Conservation (phyloP, 1,140 invertebrate genomes). For the Luehdorfia chinensis region DNA sequence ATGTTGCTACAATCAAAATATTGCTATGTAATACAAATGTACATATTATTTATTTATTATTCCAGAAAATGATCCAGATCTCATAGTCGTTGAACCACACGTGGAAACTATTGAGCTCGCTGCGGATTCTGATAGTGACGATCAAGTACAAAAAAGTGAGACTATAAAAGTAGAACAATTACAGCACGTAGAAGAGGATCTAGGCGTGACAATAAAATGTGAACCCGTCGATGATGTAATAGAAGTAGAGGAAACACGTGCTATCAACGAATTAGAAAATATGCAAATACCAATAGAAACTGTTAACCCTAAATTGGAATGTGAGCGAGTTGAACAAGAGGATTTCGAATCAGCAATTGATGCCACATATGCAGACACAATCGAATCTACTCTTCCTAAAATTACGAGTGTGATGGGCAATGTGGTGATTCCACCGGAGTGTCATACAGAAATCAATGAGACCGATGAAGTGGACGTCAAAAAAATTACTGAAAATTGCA, state of each 20-base stretch:
- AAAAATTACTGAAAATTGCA: slow-evolving; percentile 1
- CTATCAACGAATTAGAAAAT: neutral
- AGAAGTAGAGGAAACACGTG: neutral
- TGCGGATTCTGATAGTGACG: slow-evolving; percentile 27
- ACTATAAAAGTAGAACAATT: neutral
- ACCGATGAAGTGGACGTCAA: neutral
- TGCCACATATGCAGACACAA: neutral
- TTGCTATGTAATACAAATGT: too few species aligned
- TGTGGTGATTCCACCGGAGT: slow-evolving; percentile 11
- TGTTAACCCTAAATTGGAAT: neutral
- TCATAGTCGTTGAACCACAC: slow-evolving; percentile 45
- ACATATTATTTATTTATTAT: too few species aligned
- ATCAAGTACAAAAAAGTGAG: neutral
- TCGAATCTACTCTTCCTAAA: slow-evolving; percentile 20
- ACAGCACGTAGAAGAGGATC: neutral
- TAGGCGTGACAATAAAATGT: neutral
- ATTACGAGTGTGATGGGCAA: slow-evolving; percentile 23
- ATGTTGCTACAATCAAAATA: too few species aligned
- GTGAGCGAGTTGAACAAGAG: neutral
- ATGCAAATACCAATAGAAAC: neutral
- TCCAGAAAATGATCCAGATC: slow-evolving; percentile 43
- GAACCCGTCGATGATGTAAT: slow-evolving; percentile 4
- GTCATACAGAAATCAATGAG: slow-evolving; percentile 11
- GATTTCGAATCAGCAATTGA: neutral
- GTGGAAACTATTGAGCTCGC: slow-evolving; percentile 57